Conservation (phyloP, 53 echinoderm and acorn worm species). For the Patiria pectinifera region DNA sequence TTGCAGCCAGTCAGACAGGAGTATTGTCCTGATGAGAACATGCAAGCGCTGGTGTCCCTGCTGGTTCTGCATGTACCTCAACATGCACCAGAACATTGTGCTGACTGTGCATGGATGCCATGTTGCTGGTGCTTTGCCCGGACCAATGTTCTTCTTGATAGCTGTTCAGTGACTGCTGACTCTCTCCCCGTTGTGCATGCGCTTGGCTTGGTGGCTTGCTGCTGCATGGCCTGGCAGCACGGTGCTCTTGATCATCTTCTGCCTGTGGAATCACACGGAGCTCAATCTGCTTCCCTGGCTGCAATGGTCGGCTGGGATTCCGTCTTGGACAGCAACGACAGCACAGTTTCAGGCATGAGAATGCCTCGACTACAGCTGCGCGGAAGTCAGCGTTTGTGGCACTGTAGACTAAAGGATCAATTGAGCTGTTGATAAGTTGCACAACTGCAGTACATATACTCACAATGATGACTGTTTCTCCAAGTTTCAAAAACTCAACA, state of each 20-base stretch:
- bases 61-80: too few species aligned
- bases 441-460: neutral
- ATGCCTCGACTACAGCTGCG: neutral
- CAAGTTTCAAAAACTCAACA: neutral
- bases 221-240: too few species aligned
- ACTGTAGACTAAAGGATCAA: constrained; percentile 2
- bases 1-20: neutral
- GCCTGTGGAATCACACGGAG: neutral
- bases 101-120: too few species aligned
- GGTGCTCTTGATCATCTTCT: neutral
- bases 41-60: neutral
- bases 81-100: neutral
- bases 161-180: neutral
- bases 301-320: neutral
- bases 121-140: too few species aligned
- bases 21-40: neutral
- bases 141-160: neutral
- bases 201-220: too few species aligned
- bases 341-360: neutral
- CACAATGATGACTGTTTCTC: neutral
- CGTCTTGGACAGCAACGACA: too few species aligned
- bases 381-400: neutral
- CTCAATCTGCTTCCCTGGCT: neutral
- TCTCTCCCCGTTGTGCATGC: too few species aligned
- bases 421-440: neutral